These are phyloP conservation scores for Thaumatotibia leucotreta DNA, from an alignment of 1,140 invertebrate species.

Conservation along the genomic window DNA sequence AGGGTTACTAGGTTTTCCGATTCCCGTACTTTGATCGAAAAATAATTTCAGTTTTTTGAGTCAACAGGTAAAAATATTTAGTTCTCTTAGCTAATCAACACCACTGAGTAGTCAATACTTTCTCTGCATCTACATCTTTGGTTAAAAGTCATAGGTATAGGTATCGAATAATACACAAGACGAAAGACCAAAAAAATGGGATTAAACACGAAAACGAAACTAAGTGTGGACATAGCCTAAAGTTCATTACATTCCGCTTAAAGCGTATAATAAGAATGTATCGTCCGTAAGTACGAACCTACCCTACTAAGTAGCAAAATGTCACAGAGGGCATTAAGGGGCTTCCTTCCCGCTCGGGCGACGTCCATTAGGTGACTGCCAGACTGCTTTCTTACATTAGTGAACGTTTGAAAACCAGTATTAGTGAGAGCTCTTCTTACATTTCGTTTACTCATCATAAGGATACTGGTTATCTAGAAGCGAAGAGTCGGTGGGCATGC, in stretches of 20 bases:
- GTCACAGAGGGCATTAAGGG: slow-evolving; percentile 6
- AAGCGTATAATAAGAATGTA: not conserved
- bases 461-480: not conserved
- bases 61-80: too few species aligned
- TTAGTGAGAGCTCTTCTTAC: not conserved
- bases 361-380: slow-evolving; percentile 3
- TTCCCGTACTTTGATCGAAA: too few species aligned
- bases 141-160: too few species aligned
- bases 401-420: not conserved
- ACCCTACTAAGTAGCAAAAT: slow-evolving; percentile 7
- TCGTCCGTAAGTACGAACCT: not conserved
- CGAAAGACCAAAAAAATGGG: not conserved
- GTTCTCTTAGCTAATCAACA: too few species aligned
- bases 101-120: too few species aligned
- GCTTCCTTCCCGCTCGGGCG: slow-evolving; percentile 7
- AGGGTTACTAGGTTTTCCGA: too few species aligned
- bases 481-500: not conserved
- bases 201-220: not conserved
- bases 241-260: not conserved
- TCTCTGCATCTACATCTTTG: too few species aligned
- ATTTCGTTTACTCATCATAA: too few species aligned
- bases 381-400: not conserved
- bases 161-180: too few species aligned
- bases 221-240: not conserved
- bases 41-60: too few species aligned